phyloP scores from a whole-genome alignment of 2,888 invertebrate species.

The Marronus borbonicus region DNA sequence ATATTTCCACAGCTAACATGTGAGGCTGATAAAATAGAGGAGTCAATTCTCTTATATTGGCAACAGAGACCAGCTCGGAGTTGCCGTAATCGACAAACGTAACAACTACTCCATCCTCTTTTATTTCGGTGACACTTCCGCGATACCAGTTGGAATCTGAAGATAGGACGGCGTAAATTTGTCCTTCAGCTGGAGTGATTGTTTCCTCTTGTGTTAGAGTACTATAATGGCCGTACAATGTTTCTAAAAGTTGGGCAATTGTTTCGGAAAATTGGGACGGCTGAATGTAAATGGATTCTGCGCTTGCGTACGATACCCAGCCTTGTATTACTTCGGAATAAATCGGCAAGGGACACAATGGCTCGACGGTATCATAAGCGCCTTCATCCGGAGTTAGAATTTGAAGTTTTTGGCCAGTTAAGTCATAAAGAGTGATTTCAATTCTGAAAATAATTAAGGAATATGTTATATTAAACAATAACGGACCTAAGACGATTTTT shows the following conservation, averaged over 20 bases:
- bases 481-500: not conserved
- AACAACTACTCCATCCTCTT: slow-evolving; percentile 71
- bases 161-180: slow-evolving; percentile 74
- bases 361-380: slow-evolving; percentile 71
- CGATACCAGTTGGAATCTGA: slow-evolving; percentile 67
- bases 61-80: slow-evolving; percentile 74
- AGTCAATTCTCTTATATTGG: slow-evolving; percentile 59
- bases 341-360: slow-evolving; percentile 78
- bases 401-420: slow-evolving; percentile 71
- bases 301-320: slow-evolving; percentile 74
- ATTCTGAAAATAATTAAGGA: slow-evolving; percentile 72
- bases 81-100: slow-evolving; percentile 83
- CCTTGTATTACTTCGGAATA: slow-evolving; percentile 75
- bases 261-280: slow-evolving; percentile 70
- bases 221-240: slow-evolving; percentile 76
- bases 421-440: slow-evolving; percentile 77
- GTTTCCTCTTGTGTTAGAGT: slow-evolving; percentile 65
- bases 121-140: slow-evolving; percentile 58
- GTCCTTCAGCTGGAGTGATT: slow-evolving; percentile 71
- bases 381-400: slow-evolving; percentile 74
- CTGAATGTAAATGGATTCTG: slow-evolving; percentile 78
- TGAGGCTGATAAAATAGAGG: slow-evolving; percentile 61
- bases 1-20: slow-evolving; percentile 61
- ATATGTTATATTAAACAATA: not conserved
- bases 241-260: slow-evolving; percentile 70